Evolutionary conservation across 2,113 vertebrate species (phyloP), one percentile per base, ranked within the genome.

Genomic region (Heteronetta atricapilla): DNA sequence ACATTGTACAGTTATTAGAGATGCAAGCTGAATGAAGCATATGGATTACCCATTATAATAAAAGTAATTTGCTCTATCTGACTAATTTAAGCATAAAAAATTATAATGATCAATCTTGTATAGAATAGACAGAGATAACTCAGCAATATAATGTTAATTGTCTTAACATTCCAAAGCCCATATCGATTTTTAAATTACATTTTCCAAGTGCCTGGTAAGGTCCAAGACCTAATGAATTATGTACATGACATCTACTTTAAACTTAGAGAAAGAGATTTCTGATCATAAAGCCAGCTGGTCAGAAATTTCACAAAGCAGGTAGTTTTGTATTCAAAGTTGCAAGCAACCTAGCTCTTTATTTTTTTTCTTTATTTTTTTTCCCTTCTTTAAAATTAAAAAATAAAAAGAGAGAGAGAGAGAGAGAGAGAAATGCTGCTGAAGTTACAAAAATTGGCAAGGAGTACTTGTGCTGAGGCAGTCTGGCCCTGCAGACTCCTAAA

Each of bases 31-130:
- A 93, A 88, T 77, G 6, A 59, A 80, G 20, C 21, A 62, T 53
- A 66, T 13, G 52, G 11, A 26, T 76, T 93, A 42, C 10, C 66
- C 69, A 75, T 55, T 82, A 77, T 46, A 93, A 88, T 73, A 90
- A 95, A 89, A 92, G 66, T 63, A 93, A 91, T 96, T 95, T 94
- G 25, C 36, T 93, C 80, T 95, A 69, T 95, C 38, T 88, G 82
- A 93, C 82, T 97, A 94, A 96, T 90, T 93, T 94, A 91, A 76
- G 73, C 64, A 95, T 92, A 94, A 96, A 95, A 96, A 95, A 86
- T 91, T 95, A 83, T 93, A 96, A 87, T 74, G 59, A 96, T 95
- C 82, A 90, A 76, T 83, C 83, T 94, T 96, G 36, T 93, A 84
- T 91, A 96, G 97, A 97, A 96, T 66, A 90, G 50, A 66, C 42